Conservation (phyloP, 2,888 invertebrate species). For the Erannis defoliaria region DNA sequence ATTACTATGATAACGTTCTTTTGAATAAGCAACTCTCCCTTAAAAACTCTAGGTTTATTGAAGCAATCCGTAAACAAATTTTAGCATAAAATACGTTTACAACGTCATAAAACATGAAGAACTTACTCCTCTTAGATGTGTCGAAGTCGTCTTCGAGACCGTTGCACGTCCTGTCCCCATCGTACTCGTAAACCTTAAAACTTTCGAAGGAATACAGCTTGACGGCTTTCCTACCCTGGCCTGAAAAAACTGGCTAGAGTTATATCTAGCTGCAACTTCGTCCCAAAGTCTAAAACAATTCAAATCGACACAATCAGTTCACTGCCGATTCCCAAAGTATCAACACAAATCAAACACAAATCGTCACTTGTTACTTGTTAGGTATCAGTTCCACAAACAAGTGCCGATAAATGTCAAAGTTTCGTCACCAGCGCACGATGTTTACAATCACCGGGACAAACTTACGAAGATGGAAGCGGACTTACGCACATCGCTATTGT, state of each 20-base stretch:
- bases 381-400: constrained; percentile 32
- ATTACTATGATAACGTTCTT: background rate
- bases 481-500: constrained; percentile 75
- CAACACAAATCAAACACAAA: constrained; percentile 43
- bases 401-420: constrained; percentile 44
- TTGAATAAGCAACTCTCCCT: constrained; percentile 28
- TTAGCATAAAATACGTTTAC: constrained; percentile 54
- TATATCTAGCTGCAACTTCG: constrained; percentile 12
- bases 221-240: constrained; percentile 65
- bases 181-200: constrained; percentile 84
- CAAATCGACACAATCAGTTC: constrained; percentile 18
- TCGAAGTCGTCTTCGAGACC: constrained; percentile 79
- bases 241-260: constrained; percentile 35
- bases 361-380: constrained; percentile 35
- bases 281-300: background rate
- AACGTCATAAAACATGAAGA: constrained; percentile 48
- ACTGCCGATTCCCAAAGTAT: constrained; percentile 26
- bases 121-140: constrained; percentile 79
- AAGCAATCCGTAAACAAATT: constrained; percentile 47
- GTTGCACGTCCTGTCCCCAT: constrained; percentile 77
- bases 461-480: constrained; percentile 62
- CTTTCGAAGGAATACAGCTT: constrained; percentile 86
- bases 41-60: constrained; percentile 9
- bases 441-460: constrained; percentile 68
- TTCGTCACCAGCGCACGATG: constrained; percentile 58